phyloP scores from a whole-genome alignment of 2,888 invertebrate species.

The Epistrophella euchroma region DNA sequence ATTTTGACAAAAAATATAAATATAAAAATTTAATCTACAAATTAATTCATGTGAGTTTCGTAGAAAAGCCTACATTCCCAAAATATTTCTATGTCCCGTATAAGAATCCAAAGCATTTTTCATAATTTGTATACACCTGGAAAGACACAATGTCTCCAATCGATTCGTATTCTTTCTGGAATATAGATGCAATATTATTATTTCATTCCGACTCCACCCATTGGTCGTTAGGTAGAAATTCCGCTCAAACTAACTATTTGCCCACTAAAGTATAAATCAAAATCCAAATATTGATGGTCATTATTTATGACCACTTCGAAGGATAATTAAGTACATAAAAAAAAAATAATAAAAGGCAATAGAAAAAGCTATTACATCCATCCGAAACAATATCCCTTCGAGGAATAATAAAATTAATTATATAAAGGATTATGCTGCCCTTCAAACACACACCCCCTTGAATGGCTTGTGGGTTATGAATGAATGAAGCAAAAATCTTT shows the following conservation, averaged over 20 bases:
- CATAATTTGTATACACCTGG: neutral
- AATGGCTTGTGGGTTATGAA: slow-evolving; percentile 8
- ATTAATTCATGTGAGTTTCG: no score
- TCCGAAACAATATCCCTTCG: slow-evolving; percentile 56
- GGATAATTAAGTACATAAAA: slow-evolving; percentile 45
- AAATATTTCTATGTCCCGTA: no score
- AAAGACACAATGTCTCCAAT: neutral
- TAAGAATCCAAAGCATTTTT: neutral
- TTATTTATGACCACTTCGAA: slow-evolving; percentile 61
- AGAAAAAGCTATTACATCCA: slow-evolving; percentile 50
- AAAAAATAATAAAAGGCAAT: slow-evolving; percentile 48
- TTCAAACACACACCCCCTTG: slow-evolving; percentile 9
- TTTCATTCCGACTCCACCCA: neutral
- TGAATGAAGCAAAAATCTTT: slow-evolving; percentile 19
- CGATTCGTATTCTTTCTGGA: neutral
- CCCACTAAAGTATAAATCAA: slow-evolving; percentile 58
- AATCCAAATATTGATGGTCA: slow-evolving; percentile 62
- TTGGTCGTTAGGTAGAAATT: neutral
- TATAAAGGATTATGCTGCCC: slow-evolving; percentile 58
- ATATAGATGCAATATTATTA: neutral
- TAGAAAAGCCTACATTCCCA: no score
- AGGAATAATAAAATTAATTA: slow-evolving; percentile 69
- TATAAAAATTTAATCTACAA: no score
- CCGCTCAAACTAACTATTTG: neutral
- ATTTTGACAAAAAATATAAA: no score